phyloP scores from a whole-genome alignment of 2,797 vertebrate species.

The Ctenopoma kingsleyae region DNA sequence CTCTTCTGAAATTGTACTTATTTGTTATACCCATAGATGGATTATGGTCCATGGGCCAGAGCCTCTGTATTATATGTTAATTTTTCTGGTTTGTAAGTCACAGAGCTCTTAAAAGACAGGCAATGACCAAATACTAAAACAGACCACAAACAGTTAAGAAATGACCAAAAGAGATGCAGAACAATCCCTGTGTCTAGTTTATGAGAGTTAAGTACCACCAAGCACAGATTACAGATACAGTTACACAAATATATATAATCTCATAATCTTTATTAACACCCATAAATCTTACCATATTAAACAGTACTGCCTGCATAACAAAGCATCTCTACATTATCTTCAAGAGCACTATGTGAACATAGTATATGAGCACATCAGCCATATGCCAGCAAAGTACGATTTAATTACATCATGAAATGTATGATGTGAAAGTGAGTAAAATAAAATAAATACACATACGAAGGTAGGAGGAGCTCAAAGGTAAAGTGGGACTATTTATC shows the following conservation, averaged over 20 bases:
- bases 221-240: conserved; percentile 3
- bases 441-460: conserved; percentile 67
- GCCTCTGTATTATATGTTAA: too few relatives aligned
- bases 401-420: conserved; percentile 29
- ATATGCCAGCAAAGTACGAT: background rate
- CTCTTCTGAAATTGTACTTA: too few relatives aligned
- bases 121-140: too few relatives aligned
- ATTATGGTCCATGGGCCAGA: too few relatives aligned
- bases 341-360: conserved; percentile 11
- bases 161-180: too few relatives aligned
- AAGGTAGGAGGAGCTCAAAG: conserved; percentile 17
- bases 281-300: conserved; percentile 26
- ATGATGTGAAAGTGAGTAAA: conserved; percentile 17
- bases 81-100: too few relatives aligned
- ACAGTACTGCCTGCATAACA: conserved; percentile 26
- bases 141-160: too few relatives aligned
- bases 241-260: background rate
- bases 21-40: too few relatives aligned
- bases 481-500: conserved; percentile 19
- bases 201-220: too few relatives aligned
- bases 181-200: too few relatives aligned
- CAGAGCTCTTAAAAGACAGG: too few relatives aligned
- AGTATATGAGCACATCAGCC: background rate
- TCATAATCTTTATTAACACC: conserved; percentile 62
- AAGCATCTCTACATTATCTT: conserved; percentile 31